phyloP scores from a whole-genome alignment of 2,113 vertebrate genomes.

The Engystomops pustulosus region DNA sequence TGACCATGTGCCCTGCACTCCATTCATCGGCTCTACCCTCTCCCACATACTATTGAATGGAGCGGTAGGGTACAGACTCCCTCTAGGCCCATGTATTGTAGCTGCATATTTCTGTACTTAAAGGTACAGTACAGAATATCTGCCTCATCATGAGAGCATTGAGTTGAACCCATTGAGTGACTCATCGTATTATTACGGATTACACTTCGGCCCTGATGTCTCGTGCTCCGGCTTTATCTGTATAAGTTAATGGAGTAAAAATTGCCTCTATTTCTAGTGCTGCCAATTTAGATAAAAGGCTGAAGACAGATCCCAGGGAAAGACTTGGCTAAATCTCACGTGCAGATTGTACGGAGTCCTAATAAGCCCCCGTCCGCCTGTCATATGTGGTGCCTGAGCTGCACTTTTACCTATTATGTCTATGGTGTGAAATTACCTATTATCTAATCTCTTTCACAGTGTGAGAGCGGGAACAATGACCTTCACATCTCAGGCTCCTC shows the following conservation, averaged over 20 bases:
- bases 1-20: too few species aligned
- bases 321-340: background rate
- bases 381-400: background rate
- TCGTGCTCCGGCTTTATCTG: background rate
- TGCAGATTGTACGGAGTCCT: background rate
- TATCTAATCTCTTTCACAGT: background rate
- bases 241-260: background rate
- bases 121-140: too few species aligned
- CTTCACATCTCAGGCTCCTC: background rate
- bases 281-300: slow-evolving; percentile 10
- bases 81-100: too few species aligned
- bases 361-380: background rate
- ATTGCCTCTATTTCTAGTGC: background rate
- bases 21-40: too few species aligned
- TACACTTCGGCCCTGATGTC: too few species aligned
- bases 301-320: background rate
- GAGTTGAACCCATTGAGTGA: background rate
- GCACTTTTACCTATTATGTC: background rate
- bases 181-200: too few species aligned
- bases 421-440: background rate
- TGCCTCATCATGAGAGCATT: background rate
- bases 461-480: background rate
- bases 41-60: too few species aligned
- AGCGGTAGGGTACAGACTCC: too few species aligned
- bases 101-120: too few species aligned